Percentiles rank a stretch among this genome's conserved stretches.
Conservation (phyloP, 1,140 invertebrate genomes). For the Parapsyche elsis region DNA sequence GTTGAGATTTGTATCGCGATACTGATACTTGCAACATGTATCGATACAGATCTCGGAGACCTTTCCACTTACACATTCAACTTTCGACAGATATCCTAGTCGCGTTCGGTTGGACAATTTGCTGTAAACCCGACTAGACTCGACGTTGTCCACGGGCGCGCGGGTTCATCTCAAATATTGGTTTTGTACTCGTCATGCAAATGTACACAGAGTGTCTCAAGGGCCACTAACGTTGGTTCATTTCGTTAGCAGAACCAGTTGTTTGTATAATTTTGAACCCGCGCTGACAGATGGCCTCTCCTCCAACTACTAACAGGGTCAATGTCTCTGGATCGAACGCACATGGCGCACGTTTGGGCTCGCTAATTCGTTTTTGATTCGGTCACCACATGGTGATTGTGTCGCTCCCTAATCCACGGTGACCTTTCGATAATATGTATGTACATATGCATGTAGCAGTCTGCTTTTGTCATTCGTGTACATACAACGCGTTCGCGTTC, state of each 20-base stretch:
- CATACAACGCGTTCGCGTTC: constrained; percentile 2
- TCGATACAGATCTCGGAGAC: no score
- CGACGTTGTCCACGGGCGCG: constrained; percentile 2
- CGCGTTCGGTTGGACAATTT: no score
- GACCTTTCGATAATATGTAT: constrained; percentile 1
- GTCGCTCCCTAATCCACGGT: constrained; percentile 5
- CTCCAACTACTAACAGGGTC: constrained; percentile 1
- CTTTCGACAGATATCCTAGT: no score
- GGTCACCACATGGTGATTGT: constrained; percentile 11
- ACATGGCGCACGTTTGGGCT: background rate
- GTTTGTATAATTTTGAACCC: constrained; percentile 24
- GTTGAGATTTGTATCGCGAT: no score
- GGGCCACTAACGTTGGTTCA: constrained; percentile 20
- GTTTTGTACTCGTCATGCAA: constrained; percentile 11
- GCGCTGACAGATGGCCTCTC: constrained; percentile 14
- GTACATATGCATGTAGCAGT: no score
- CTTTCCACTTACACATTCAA: no score
- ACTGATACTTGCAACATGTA: no score
- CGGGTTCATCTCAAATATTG: constrained; percentile 20
- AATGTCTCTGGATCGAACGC: constrained; percentile 21
- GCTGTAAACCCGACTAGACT: background rate
- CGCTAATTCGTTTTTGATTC: constrained; percentile 17
- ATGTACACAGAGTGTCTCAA: constrained; percentile 3
- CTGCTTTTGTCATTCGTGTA: background rate
- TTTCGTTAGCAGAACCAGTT: constrained; percentile 38